phyloP scores from a whole-genome alignment of 2,113 vertebrate species.

The Globicephala melas region DNA sequence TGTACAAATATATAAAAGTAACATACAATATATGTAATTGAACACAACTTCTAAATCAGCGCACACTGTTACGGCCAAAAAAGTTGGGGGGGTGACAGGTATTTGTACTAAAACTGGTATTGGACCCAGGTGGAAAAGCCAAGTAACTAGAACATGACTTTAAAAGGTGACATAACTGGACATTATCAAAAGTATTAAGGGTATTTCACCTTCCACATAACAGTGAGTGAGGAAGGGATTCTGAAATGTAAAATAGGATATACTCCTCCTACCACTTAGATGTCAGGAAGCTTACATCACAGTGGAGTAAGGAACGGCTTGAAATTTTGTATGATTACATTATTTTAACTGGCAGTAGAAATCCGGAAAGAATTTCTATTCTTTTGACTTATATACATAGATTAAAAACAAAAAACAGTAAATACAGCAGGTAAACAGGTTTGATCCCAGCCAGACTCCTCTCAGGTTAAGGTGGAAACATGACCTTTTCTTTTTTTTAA shows the following conservation, averaged over 20 bases:
- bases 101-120: conserved; percentile 40
- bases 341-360: background rate
- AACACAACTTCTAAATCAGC: conserved; percentile 74
- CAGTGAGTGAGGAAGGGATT: background rate
- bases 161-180: background rate
- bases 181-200: background rate
- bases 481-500: background rate
- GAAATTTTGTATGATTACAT: background rate
- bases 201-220: background rate
- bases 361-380: background rate
- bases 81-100: background rate
- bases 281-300: background rate
- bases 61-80: conserved; percentile 27
- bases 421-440: background rate
- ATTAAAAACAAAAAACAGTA: background rate
- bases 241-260: background rate
- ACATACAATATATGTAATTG: background rate
- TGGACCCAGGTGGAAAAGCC: background rate
- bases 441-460: background rate
- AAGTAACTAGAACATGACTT: background rate
- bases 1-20: background rate
- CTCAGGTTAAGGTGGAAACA: background rate
- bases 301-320: background rate
- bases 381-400: background rate
- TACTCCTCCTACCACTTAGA: accelerated